Base-by-base conservation (phyloP, 2,797 vertebrate species). In the Chiloscyllium punctatum region DNA sequence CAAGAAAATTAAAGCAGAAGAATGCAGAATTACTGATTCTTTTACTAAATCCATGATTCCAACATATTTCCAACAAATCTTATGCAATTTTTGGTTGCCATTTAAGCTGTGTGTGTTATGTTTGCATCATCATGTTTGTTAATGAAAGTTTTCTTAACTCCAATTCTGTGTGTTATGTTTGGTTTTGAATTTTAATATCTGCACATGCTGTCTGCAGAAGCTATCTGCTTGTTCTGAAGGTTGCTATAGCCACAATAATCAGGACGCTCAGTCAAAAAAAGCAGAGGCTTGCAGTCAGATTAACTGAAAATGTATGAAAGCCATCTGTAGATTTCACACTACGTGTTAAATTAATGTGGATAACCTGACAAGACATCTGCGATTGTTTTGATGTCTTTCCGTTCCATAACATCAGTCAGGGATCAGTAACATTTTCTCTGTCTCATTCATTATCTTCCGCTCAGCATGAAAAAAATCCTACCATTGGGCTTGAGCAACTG, bases 161-260 rank as follows among this genome's bases (percentile, higher is more conserved):
- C 21, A 23, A 77, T 74, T 8, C 74, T 77, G 9, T 11, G 33
- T 11, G 74, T n/a, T n/a, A n/a, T 77, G 74, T 8, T 48, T 16
- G 21, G 51, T 87, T 87, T 27, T 9, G 48, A 87, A 53, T 87
- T 51, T 25, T 87, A 48, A 51, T 48, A 87, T 53, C 51, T 87
- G 21, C 84, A 87, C 25, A 87, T 53, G 48, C 23, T 11, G 6
- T 51, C 48, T 87, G 42, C 84, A 87, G 84, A 87, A 23, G 16
- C 84, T 87, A 87, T 25, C 84, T 51, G 84, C 51, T 87, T 87
- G 84, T 87, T 87, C 84, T 87, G 84, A 8, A 87, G 84, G 84
- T 87, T 77, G 84, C 42, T 51, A 87, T 53, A 25, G 74, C 74
- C 74, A 77, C 30, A 30, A n/a, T 77, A 87, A 87, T 48, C 51